Evolutionary conservation across 1,140 invertebrate genomes (phyloP).

Genomic region (Ceratina japonica): DNA sequence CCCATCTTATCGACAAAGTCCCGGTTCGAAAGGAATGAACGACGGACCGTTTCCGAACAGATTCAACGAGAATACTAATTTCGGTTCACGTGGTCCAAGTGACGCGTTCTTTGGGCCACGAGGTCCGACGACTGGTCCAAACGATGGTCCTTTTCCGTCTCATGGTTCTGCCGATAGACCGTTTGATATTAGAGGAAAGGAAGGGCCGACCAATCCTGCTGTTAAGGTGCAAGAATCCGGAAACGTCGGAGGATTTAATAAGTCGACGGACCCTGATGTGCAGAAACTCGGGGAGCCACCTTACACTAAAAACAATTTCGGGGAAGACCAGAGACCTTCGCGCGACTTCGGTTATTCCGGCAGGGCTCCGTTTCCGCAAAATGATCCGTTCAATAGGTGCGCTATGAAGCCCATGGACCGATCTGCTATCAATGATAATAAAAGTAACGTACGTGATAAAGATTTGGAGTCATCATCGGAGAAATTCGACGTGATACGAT

Average conservation of each 20-base stretch:
- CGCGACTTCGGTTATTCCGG: conserved; percentile 14
- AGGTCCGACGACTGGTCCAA: neutral
- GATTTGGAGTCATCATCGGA: conserved; percentile 11
- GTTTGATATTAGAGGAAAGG: conserved; percentile 20
- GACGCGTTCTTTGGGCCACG: conserved; percentile 26
- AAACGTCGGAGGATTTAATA: neutral
- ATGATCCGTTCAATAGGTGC: conserved; percentile 19
- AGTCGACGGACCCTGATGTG: neutral
- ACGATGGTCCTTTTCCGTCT: conserved; percentile 1
- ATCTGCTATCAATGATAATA: conserved; percentile 15
- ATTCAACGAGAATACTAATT: conserved; percentile 34
- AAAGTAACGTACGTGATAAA: conserved; percentile 6
- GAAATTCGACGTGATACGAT: conserved; percentile 37
- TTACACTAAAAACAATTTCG: conserved; percentile 27
- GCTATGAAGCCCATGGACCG: conserved; percentile 10
- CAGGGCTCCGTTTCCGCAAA: conserved; percentile 5
- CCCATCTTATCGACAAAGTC: conserved; percentile 28
- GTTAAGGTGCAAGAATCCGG: neutral
- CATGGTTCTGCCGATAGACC: neutral
- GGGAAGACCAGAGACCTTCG: conserved; percentile 15
- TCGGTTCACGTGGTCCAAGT: neutral
- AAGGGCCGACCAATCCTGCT: neutral
- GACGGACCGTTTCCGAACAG: conserved; percentile 15
- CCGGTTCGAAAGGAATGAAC: conserved; percentile 1
- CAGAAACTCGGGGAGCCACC: neutral